Evolutionary conservation across 2,113 vertebrate species (phyloP), one percentile per base, ranked within the genome.

Genomic region (Pelmatolapia mariae): DNA sequence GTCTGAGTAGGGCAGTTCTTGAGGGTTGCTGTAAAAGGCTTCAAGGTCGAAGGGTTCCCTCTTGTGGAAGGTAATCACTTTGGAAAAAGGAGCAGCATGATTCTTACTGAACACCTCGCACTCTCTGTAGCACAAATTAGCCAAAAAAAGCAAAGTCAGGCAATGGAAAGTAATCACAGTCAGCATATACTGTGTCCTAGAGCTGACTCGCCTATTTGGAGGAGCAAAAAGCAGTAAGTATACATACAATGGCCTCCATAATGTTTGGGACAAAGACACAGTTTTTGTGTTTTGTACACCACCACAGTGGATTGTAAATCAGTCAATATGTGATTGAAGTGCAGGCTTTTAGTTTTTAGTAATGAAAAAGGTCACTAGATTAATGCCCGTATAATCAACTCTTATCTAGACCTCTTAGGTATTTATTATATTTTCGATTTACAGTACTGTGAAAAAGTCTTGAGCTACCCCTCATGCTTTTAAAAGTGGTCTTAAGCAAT

Each of bases 31-130:
- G 87, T 99, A 99, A 91, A 97, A 98, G 73, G 98, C 98, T 95
- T 99, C 97, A 88, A 99, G 96, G 85, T 98, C 98, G 95, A 99
- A 98, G 84, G 98, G 97, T 81, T 99, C 98, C 94, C 98, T 99
- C 95, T 99, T 99, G 95, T 99, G 98, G 93, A 99, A 99, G 88
- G 98, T 99, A 90, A 99, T 99, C 82, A 98, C 97, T 97, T 99
- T 99, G 87, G 98, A 98, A 94, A 99, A 99, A 4, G 98, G 98
- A 80, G 98, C 97, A 91, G 98, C 96, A 40, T 99, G 98, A 87
- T 98, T 99, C 95, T 98, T 99, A 92, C 93, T 96, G 94, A 98
- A 99, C 80, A 99, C 98, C 95, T 99, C 98, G 92, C 98, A 99
- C 89, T 98, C 98, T 89, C 98, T 99, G 90, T 47, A 90, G 84